Conservation (phyloP, 1,140 invertebrate genomes). For the Caenorhabditis brenneri region DNA sequence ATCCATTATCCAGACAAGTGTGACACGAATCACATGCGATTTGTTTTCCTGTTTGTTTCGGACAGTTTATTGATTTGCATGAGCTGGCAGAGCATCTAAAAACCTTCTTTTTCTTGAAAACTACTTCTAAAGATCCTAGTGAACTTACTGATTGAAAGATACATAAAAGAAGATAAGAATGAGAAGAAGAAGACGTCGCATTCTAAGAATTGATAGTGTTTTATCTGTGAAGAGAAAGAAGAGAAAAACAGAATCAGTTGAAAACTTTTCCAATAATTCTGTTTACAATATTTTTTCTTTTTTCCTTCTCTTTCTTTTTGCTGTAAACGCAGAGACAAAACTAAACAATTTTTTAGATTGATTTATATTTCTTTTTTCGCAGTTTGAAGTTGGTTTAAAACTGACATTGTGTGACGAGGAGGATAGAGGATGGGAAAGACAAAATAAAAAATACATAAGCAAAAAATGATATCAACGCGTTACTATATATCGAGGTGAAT, state of each 20-base stretch:
- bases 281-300: conserved; percentile 19
- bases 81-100: neutral
- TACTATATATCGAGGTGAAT: neutral
- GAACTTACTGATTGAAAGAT: neutral
- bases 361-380: neutral
- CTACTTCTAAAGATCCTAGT: neutral
- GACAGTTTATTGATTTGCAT: neutral
- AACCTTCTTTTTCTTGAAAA: neutral
- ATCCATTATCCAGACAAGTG: neutral
- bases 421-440: neutral
- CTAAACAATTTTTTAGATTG: conserved; percentile 34
- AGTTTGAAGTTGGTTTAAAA: neutral
- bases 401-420: neutral
- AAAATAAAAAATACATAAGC: conserved; percentile 7
- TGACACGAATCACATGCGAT: conserved; percentile 25
- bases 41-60: conserved; percentile 1
- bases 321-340: conserved; percentile 19
- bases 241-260: neutral
- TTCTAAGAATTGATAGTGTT: neutral
- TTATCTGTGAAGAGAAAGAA: neutral
- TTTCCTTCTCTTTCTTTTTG: neutral
- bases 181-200: conserved; percentile 7
- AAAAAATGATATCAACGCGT: neutral
- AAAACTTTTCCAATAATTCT: neutral
- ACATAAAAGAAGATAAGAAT: neutral